These are phyloP conservation scores for Arion vulgaris DNA, from an alignment of 1,140 invertebrate genomes.

Conservation along the genomic window DNA sequence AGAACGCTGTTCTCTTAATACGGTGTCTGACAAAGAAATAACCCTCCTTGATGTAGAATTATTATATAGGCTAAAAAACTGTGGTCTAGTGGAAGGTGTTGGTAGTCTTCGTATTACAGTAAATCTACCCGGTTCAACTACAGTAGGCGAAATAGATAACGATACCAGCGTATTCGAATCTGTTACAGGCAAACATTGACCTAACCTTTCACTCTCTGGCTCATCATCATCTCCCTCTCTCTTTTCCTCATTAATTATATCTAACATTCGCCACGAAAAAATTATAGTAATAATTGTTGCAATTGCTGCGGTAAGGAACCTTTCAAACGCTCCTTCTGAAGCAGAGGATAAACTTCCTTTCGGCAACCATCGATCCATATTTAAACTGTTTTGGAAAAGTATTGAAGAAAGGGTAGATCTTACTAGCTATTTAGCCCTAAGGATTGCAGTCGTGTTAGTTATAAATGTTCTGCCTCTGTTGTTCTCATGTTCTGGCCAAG, in stretches of 20 bases:
- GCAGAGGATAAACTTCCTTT: constrained; percentile 36
- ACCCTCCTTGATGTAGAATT: neutral
- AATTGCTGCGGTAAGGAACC: constrained; percentile 68
- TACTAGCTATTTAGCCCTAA: too few species aligned
- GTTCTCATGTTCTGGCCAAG: too few species aligned
- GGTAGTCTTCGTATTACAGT: neutral
- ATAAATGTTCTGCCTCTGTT: too few species aligned
- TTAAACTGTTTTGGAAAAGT: too few species aligned
- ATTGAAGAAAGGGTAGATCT: too few species aligned
- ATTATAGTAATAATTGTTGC: constrained; percentile 69
- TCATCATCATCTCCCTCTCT: neutral
- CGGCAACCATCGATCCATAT: constrained; percentile 41
- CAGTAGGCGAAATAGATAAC: neutral
- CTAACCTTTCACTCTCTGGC: neutral
- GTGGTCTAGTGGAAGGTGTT: neutral
- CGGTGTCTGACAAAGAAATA: neutral
- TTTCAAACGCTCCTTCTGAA: constrained; percentile 66
- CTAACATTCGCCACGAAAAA: constrained; percentile 68
- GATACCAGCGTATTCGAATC: too few species aligned
- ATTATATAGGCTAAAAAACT: neutral
- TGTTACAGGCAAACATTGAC: too few species aligned
- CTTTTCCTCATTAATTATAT: constrained; percentile 49
- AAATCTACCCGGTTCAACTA: neutral
- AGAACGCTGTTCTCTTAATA: neutral
- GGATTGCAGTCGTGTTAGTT: too few species aligned